A percentile compares a stretch with the other conserved stretches of the same genome.
phyloP scores from a whole-genome alignment of 2,888 invertebrate genomes.

The Lissocephala sabroskyi region DNA sequence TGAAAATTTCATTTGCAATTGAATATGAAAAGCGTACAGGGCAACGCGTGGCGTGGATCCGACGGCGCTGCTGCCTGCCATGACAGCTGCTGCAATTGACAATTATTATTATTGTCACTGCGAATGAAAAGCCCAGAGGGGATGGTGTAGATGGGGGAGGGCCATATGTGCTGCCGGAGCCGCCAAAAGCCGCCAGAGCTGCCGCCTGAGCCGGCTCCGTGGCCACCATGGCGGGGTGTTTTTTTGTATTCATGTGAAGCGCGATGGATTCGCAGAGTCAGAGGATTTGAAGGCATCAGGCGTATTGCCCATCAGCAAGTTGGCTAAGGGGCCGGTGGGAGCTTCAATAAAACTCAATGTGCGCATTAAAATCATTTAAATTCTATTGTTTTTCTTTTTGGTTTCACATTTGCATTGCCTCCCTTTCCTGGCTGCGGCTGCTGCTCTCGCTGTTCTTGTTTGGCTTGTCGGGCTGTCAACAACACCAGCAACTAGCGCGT shows the following conservation, averaged over 20 bases:
- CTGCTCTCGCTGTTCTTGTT: constrained; percentile 9
- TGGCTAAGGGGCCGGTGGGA: constrained; percentile 9
- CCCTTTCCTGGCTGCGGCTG: constrained; percentile 1
- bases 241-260: constrained; percentile 42
- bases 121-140: constrained; percentile 28
- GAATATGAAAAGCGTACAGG: constrained; percentile 44
- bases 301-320: constrained; percentile 36
- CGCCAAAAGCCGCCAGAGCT: not conserved
- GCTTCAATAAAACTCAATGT: constrained; percentile 61
- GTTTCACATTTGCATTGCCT: constrained; percentile 37
- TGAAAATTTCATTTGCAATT: constrained; percentile 60
- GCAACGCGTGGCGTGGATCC: not conserved
- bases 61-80: not conserved
- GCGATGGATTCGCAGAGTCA: not conserved
- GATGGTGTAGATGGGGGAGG: no score
- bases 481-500: constrained; percentile 38
- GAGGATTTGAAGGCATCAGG: constrained; percentile 9
- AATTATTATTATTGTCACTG: constrained; percentile 62
- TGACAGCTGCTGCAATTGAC: constrained; percentile 60
- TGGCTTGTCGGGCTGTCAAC: constrained; percentile 10
- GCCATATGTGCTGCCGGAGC: not conserved
- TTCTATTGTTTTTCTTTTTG: constrained; percentile 56
- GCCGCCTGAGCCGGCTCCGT: not conserved
- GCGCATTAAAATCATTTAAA: constrained; percentile 68
- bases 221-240: not conserved